A percentile compares a stretch with the other conserved stretches of the same genome.
These are phyloP conservation scores for Planiliza haematocheilus DNA, from an alignment of 2,113 vertebrate species.

Conservation along the genomic window DNA sequence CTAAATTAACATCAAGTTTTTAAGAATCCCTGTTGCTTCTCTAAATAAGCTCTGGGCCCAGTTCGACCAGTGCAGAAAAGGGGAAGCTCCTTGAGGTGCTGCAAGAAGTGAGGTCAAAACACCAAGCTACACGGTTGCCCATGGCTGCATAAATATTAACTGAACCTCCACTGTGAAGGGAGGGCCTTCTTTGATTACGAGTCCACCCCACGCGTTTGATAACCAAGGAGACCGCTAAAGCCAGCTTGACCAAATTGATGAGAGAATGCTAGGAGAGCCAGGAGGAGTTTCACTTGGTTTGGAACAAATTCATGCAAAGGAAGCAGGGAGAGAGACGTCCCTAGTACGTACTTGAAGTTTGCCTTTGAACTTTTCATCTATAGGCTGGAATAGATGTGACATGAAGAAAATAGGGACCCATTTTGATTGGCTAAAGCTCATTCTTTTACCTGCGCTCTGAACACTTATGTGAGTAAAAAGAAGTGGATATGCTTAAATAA, in stretches of 20 bases:
- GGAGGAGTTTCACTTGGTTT: constrained; percentile 52
- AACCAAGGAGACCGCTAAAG: constrained; percentile 73
- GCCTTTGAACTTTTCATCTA: constrained; percentile 56
- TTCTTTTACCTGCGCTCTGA: constrained; percentile 13
- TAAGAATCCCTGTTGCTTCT: constrained; percentile 17
- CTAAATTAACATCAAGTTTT: neutral
- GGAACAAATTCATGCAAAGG: constrained; percentile 66
- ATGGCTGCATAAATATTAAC: constrained; percentile 84
- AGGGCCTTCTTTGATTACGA: constrained; percentile 76
- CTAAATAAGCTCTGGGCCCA: constrained; percentile 41
- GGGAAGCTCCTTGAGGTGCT: constrained; percentile 51
- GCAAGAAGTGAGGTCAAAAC: constrained; percentile 62
- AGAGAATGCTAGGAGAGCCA: constrained; percentile 49
- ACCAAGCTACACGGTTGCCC: constrained; percentile 69
- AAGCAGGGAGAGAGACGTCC: constrained; percentile 30
- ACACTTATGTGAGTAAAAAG: neutral
- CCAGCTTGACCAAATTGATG: constrained; percentile 67
- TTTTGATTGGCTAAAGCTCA: constrained; percentile 1
- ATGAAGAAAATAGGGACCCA: constrained; percentile 15
- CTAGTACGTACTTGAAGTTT: constrained; percentile 31
- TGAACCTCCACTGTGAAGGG: constrained; percentile 61
- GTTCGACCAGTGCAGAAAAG: constrained; percentile 38
- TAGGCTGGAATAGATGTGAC: constrained; percentile 21
- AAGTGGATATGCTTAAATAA: neutral
- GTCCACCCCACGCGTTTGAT: constrained; percentile 65